Evolutionary conservation across 2,113 vertebrate species (phyloP).

Genomic region (Gavia stellata): DNA sequence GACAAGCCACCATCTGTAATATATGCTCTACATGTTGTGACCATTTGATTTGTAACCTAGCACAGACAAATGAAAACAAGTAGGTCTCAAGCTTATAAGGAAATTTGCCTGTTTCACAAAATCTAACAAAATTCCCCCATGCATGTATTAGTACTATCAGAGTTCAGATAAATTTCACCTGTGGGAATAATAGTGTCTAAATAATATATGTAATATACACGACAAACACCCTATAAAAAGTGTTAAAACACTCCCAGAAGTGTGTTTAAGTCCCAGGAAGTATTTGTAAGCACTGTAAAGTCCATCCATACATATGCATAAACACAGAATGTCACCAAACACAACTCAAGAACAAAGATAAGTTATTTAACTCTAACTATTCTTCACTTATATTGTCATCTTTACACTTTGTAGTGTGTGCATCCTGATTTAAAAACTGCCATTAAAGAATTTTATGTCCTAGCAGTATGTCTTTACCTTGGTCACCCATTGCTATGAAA

Average conservation of each 20-base stretch:
- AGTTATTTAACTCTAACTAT: not conserved
- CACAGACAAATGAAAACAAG: not conserved
- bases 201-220: not conserved
- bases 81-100: not conserved
- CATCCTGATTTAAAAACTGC: not conserved
- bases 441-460: not conserved
- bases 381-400: not conserved
- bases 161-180: not conserved
- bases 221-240: not conserved
- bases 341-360: not conserved
- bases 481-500: not conserved
- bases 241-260: not conserved
- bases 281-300: not conserved
- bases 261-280: not conserved
- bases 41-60: slow-evolving; percentile 87
- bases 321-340: not conserved
- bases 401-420: not conserved
- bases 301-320: not conserved
- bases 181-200: not conserved
- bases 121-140: not conserved
- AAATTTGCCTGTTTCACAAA: not conserved
- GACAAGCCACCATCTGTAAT: slow-evolving; percentile 75
- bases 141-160: not conserved
- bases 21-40: slow-evolving; percentile 80
- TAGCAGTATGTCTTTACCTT: not conserved